Evolutionary conservation across 2,888 invertebrate species (phyloP).

Genomic region (Crematogaster levior): DNA sequence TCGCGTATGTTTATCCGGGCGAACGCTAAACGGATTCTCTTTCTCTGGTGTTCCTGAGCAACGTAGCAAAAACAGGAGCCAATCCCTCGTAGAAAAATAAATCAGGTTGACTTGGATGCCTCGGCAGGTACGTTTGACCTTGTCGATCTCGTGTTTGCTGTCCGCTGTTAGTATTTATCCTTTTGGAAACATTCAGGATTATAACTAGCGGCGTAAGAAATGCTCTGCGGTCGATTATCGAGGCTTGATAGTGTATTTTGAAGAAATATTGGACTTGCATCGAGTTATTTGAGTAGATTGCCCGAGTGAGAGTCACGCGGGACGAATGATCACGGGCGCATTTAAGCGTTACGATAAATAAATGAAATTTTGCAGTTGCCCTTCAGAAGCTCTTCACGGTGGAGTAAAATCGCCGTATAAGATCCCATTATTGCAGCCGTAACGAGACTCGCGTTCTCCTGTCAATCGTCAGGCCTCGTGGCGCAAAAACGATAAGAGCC

Average conservation of each 20-base stretch:
- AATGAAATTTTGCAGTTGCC: conserved; percentile 7
- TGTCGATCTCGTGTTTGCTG: conserved; percentile 1
- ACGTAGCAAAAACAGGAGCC: conserved; percentile 73
- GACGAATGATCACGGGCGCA: background rate
- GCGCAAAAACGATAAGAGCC: conserved; percentile 52
- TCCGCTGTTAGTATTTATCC: background rate
- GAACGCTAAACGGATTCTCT: conserved; percentile 68
- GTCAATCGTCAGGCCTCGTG: conserved; percentile 16
- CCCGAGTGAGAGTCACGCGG: background rate
- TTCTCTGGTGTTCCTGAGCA: conserved; percentile 66
- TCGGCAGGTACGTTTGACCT: conserved; percentile 55
- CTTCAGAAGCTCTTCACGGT: background rate
- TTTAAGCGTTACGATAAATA: conserved; percentile 9
- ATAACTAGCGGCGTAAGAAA: background rate
- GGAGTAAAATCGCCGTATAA: conserved; percentile 2
- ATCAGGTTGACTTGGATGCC: conserved; percentile 67
- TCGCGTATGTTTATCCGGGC: conserved; percentile 61
- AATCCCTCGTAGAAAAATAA: conserved; percentile 64
- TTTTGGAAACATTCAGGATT: background rate
- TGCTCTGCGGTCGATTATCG: background rate
- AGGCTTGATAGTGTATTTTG: background rate
- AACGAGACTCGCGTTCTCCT: conserved; percentile 30
- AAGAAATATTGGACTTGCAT: background rate
- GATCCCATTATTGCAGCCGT: conserved; percentile 7
- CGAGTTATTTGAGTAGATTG: background rate